Base-by-base conservation (phyloP, 2,113 vertebrate species). In the Datnioides undecimradiatus region DNA sequence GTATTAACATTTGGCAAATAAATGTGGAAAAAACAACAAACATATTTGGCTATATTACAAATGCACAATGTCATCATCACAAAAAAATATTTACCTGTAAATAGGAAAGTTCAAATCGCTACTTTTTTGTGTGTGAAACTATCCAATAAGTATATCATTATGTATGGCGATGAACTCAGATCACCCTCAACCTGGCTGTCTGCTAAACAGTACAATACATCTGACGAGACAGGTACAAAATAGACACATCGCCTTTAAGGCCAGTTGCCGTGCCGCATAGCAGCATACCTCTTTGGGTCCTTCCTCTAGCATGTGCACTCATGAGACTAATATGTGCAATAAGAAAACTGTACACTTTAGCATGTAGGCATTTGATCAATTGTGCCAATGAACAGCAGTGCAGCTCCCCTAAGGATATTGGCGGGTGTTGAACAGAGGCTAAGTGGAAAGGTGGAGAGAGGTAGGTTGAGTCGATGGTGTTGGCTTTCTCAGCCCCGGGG, bases 381-480 rank as follows among this genome's bases (percentile, higher is more conserved):
- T 58, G 82, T 88, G 88, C 79, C 93, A 80, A 91, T 91, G 88
- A 90, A 79, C 86, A 82, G 83, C 79, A 63, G 82, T 77, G 76
- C 27, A 79, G 84, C 81, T 87, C 89, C 70, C 90, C 83, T 68
- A 82, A 90, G 86, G 92, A 88, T 92, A 88, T 92, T 88, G 92
- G 88, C 87, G 62, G 82, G 79, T 88, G 86, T 84, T 82, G 90
- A 91, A 78, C 80, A 80, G 88, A 88, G 91, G 90, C 80, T 92
- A 93, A 93, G 91, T 93, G 91, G 89, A 91, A 90, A 92, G 91
- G 89, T 92, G 90, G 77, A 86, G 86, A 87, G 91, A 80, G 88
- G 86, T 79, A 87, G 83, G 84, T 82, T 80, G 71, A 87, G 90
- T 92, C 86, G 80, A 87, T 93, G 90, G 91, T 93, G 92, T 94